A percentile compares a stretch with the other conserved stretches of the same genome.
Evolutionary conservation across 2,113 vertebrate species (phyloP).

Genomic region (Pagrus major): DNA sequence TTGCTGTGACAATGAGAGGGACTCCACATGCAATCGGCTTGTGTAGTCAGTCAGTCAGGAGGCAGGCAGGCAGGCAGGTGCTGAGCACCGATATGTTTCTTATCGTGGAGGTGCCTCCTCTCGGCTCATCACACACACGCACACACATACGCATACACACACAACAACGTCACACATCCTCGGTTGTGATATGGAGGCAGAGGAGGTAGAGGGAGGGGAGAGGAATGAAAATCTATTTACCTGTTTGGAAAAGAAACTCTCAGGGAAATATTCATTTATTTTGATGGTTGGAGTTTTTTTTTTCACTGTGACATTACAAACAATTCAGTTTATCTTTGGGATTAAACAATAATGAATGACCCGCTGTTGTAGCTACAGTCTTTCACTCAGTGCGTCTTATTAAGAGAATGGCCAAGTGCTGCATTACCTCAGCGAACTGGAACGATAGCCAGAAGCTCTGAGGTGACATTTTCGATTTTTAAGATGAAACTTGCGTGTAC

Average conservation of each 20-base stretch:
- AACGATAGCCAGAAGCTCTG: slow-evolving; percentile 51
- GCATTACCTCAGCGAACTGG: slow-evolving; percentile 46
- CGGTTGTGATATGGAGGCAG: slow-evolving; percentile 26
- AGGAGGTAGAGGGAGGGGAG: slow-evolving; percentile 5
- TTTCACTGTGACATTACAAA: slow-evolving; percentile 1
- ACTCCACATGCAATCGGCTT: slow-evolving; percentile 32
- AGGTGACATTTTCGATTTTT: slow-evolving; percentile 72
- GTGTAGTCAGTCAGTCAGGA: slow-evolving; percentile 48
- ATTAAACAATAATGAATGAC: slow-evolving; percentile 48
- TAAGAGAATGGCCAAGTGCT: slow-evolving; percentile 40
- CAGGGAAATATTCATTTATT: slow-evolving; percentile 5
- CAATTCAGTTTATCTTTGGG: not conserved
- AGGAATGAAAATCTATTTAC: slow-evolving; percentile 25
- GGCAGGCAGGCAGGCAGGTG: slow-evolving; percentile 60
- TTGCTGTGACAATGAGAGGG: slow-evolving; percentile 40
- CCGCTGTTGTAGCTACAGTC: not conserved
- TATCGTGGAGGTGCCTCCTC: slow-evolving; percentile 62
- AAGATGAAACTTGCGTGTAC: slow-evolving; percentile 61
- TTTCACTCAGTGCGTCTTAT: slow-evolving; percentile 31
- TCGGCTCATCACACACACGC: slow-evolving; percentile 51
- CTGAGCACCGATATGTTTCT: slow-evolving; percentile 65
- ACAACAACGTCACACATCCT: slow-evolving; percentile 19
- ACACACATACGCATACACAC: slow-evolving; percentile 12
- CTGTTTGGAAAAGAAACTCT: slow-evolving; percentile 28
- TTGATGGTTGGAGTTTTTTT: slow-evolving; percentile 10